Base-by-base conservation (phyloP, 2,888 invertebrate species). In the Drosophila mimetica region DNA sequence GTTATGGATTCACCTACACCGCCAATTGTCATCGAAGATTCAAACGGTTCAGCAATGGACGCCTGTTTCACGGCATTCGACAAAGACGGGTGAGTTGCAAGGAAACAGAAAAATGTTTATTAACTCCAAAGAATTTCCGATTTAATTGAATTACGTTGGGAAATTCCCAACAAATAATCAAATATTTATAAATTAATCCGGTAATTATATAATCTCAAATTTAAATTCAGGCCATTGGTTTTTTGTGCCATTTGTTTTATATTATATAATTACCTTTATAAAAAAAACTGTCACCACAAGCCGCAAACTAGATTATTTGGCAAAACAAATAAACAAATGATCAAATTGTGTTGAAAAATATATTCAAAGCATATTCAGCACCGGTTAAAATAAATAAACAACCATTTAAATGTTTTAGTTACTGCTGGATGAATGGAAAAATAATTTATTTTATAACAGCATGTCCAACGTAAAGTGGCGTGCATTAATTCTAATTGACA, bases 21-120 rank as follows among this genome's bases (percentile, higher is more conserved):
- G 87, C 79, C 90, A 91, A 91, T 91, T 84, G 91, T 89, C 82
- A 82, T 90, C 89, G 93, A 93, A 89, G 93, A 93, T 91, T 92
- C 92, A 85, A 93, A 93, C 92, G 93, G 93, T 90, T 91, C 92
- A 92, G 94, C 94, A 91, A 97, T 97, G 97, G 97, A 97, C 93
- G 97, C 96, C 90, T 97, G 97, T 92, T 97, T 97, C 92, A 95
- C 95, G 88, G 96, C 97, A 79, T 97, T 97, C 92, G 97, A 97
- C 92, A 96, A 96, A 92, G 96, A 97, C 92, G 95, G 96, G 95
- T 96, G 93, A 93, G 95, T 93, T 44, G 57, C 9, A 3, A n/a
- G n/a, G 3, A 20, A 41, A 13, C 7, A 8, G 5, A 20, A 41
- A 41, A 13, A 20, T 41, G 13, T n/a, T 20, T 2, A 25, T 4